Base-by-base conservation (phyloP, 2,888 invertebrate species). In the Rugalucina vietnamica region DNA sequence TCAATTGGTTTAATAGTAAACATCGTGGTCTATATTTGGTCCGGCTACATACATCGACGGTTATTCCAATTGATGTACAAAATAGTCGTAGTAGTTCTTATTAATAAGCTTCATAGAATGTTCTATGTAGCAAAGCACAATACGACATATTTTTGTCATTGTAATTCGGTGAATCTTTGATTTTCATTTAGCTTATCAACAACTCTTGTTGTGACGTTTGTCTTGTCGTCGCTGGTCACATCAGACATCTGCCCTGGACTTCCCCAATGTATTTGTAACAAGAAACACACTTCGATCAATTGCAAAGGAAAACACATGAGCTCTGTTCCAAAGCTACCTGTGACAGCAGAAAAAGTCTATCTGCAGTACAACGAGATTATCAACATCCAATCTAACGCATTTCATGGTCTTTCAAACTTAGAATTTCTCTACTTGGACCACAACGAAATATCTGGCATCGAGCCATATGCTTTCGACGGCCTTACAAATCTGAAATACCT, bases 201-300 rank as follows among this genome's bases (percentile, higher is more conserved):
- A n/a, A n/a, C n/a, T n/a, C n/a, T n/a, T n/a, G n/a, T n/a, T n/a
- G n/a, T n/a, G n/a, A n/a, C n/a, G n/a, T n/a, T n/a, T n/a, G n/a
- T n/a, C n/a, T n/a, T n/a, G n/a, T n/a, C n/a, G n/a, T n/a, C n/a
- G n/a, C n/a, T n/a, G n/a, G n/a, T 21, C 0, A 69, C 83, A 65
- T 76, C 70, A 27, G 54, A 65, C 75, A 76, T 36, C 18, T 87
- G 87, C 70, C 84, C 87, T 8, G 76, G 39, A 24, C 76, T 80
- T 10, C 70, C 78, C 1, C 43, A 75, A 21, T 91, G 91, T 79
- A 88, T 89, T 71, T 91, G 91, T 76, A 90, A 82, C 79, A 90
- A 89, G 72, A 80, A 71, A 10, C 76, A 86, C 34, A 87, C 88
- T 1, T 88, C 90, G 0, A 89, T 91, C 1, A 89, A 91, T 57